phyloP scores from a whole-genome alignment of 2,113 vertebrate genomes.

The Morone chrysops region DNA sequence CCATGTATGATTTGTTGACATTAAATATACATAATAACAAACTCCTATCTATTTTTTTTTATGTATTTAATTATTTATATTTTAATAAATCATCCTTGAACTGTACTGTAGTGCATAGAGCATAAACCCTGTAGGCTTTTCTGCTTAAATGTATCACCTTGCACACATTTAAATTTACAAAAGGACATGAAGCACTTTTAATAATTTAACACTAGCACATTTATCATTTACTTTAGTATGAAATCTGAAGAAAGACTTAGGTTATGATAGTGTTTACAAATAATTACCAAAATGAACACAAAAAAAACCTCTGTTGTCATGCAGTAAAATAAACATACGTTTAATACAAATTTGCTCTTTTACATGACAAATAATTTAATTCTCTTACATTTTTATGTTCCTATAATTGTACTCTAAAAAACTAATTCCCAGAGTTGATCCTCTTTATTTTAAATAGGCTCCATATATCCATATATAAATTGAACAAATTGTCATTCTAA shows the following conservation, averaged over 20 bases:
- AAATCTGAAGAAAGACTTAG: background rate
- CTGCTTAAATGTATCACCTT: background rate
- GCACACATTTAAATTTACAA: background rate
- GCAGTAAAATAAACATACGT: background rate
- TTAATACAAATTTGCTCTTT: background rate
- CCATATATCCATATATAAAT: background rate
- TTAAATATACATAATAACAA: conserved; percentile 14
- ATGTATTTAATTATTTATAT: background rate
- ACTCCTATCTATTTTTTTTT: background rate
- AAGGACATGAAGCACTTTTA: background rate
- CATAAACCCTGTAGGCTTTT: background rate
- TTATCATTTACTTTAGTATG: background rate
- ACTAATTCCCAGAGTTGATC: background rate
- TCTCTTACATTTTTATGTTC: background rate
- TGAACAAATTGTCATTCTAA: background rate
- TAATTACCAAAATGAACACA: background rate
- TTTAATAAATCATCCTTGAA: background rate
- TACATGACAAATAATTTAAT: background rate
- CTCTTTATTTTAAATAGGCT: background rate
- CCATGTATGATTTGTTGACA: background rate
- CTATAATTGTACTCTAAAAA: background rate
- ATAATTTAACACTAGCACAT: background rate
- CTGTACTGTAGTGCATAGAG: background rate
- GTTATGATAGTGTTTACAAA: background rate
- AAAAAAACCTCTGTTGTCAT: background rate